Percentiles rank a stretch among this genome's conserved stretches.
These are phyloP conservation scores for Neomonachus schauinslandi DNA, from an alignment of 2,113 vertebrate genomes.

Conservation along the genomic window DNA sequence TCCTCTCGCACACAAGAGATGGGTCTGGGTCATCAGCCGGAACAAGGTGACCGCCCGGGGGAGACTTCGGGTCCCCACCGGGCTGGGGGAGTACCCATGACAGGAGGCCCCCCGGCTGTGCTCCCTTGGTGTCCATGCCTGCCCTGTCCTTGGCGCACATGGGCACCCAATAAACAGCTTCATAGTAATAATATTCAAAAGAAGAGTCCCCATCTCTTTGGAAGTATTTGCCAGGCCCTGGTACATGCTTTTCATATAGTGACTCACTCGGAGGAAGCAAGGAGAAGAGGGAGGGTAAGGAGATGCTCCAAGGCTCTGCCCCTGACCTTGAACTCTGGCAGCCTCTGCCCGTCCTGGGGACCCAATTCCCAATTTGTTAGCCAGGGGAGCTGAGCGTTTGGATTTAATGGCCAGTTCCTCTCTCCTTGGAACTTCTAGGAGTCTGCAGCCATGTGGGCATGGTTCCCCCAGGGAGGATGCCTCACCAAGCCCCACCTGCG, in stretches of 20 bases:
- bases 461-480: accelerated
- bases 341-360: background rate
- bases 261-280: background rate
- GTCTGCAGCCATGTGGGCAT: background rate
- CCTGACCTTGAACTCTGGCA: background rate
- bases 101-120: background rate
- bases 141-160: background rate
- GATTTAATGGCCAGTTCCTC: background rate
- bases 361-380: background rate
- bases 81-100: background rate
- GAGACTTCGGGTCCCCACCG: background rate
- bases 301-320: background rate
- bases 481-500: background rate
- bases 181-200: background rate
- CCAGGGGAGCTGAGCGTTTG: background rate
- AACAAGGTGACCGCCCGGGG: accelerated
- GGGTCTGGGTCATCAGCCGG: background rate
- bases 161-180: background rate
- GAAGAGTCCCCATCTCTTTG: background rate
- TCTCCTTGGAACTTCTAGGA: background rate
- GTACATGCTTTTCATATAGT: background rate
- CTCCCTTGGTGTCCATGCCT: too few relatives aligned
- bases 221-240: background rate
- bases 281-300: background rate
- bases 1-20: too few relatives aligned